Conservation (phyloP, 2,888 invertebrate species). For the Scrobipalpa costella region DNA sequence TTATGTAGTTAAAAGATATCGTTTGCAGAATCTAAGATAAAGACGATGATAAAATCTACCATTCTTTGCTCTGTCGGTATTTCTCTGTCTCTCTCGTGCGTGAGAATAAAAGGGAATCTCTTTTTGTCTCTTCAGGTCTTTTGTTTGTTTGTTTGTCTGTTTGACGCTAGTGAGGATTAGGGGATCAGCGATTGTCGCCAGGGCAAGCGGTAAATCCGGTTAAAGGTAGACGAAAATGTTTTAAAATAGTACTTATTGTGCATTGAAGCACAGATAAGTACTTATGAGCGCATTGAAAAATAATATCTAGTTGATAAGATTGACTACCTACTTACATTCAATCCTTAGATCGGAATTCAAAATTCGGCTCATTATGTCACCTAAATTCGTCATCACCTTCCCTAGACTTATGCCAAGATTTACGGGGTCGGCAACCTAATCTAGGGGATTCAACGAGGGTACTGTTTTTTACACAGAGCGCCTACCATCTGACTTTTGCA, state of each 20-base stretch:
- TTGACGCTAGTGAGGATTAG: constrained; percentile 22
- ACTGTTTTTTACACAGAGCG: too few relatives aligned
- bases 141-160: constrained; percentile 23
- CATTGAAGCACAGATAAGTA: too few relatives aligned
- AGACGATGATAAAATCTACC: constrained; percentile 19
- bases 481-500: too few relatives aligned
- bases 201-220: constrained; percentile 27
- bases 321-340: too few relatives aligned
- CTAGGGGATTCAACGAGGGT: too few relatives aligned
- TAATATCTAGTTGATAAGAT: too few relatives aligned
- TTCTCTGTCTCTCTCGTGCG: not conserved
- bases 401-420: too few relatives aligned
- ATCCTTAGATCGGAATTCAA: too few relatives aligned
- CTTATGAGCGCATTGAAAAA: too few relatives aligned
- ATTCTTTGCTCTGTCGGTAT: not conserved
- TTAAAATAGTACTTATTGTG: not conserved
- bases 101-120: constrained; percentile 6
- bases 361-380: too few relatives aligned
- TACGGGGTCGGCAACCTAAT: too few relatives aligned
- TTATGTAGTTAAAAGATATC: not conserved
- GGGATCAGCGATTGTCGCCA: constrained; percentile 3
- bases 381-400: too few relatives aligned
- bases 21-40: constrained; percentile 5
- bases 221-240: constrained; percentile 21
- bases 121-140: constrained; percentile 22